phyloP scores from a whole-genome alignment of 1,140 invertebrate species.

The Lepidurus apus region DNA sequence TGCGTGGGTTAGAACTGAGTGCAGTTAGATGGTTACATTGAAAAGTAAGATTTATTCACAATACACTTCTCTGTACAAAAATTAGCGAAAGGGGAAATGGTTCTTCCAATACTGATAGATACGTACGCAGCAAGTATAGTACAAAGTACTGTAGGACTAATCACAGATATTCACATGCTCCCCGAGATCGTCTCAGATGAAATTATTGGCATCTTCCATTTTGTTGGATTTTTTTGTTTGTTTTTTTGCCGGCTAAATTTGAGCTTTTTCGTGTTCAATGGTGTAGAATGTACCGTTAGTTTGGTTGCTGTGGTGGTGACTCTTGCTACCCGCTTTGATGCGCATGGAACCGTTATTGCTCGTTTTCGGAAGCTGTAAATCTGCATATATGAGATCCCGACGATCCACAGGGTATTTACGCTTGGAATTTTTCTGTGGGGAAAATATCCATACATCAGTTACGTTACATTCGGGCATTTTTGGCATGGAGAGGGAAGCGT shows the following conservation, averaged over 20 bases:
- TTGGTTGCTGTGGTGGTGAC: neutral
- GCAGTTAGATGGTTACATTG: neutral
- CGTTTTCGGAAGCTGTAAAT: constrained; percentile 40
- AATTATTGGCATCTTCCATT: neutral
- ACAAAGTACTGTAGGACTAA: constrained; percentile 11
- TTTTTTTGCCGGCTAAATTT: neutral
- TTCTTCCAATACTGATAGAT: neutral
- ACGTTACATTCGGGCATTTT: neutral
- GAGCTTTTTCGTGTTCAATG: constrained; percentile 15
- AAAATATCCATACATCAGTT: neutral
- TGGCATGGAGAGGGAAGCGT: neutral
- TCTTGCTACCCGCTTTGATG: constrained; percentile 27
- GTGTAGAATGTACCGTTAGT: neutral
- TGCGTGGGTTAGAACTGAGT: neutral
- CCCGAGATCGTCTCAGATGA: constrained; percentile 6
- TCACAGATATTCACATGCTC: constrained; percentile 21
- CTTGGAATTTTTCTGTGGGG: constrained; percentile 28
- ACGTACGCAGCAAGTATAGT: neutral
- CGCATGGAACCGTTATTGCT: constrained; percentile 42
- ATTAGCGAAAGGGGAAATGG: neutral
- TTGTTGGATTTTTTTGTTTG: neutral
- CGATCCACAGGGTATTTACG: constrained; percentile 28
- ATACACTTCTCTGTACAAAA: constrained; percentile 22
- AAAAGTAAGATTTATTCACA: constrained; percentile 20
- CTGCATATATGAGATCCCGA: constrained; percentile 39